Conservation (phyloP, 2,888 invertebrate genomes). For the Tinea semifulvella region DNA sequence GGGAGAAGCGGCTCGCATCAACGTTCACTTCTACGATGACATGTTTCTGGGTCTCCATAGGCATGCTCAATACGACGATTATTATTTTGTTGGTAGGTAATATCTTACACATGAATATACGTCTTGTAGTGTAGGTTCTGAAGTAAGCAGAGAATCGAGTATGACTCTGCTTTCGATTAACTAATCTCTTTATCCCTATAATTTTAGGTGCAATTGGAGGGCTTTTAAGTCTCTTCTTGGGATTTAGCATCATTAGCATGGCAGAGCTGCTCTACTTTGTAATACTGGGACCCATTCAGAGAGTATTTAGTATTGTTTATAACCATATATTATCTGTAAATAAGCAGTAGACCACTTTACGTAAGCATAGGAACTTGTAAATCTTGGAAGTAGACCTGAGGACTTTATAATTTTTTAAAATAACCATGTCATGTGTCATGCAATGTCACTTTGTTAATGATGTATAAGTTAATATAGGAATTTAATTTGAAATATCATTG, state of each 20-base stretch:
- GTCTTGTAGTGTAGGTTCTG: too few relatives aligned
- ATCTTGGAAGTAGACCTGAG: too few relatives aligned
- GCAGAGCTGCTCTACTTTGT: conserved; percentile 54
- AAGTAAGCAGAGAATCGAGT: too few relatives aligned
- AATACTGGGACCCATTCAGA: conserved; percentile 39
- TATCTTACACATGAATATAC: too few relatives aligned
- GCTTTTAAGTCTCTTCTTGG: conserved; percentile 54
- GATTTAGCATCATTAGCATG: conserved; percentile 58
- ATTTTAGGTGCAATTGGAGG: conserved; percentile 53
- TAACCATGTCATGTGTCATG: not conserved
- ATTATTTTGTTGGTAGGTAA: conserved; percentile 51
- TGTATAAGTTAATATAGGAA: too few relatives aligned
- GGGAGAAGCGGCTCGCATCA: conserved; percentile 46
- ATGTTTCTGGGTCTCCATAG: conserved; percentile 56
- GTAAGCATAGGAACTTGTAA: too few relatives aligned
- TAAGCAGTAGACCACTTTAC: too few relatives aligned
- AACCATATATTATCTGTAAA: not conserved
- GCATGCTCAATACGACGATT: conserved; percentile 54
- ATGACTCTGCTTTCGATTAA: too few relatives aligned
- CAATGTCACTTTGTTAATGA: not conserved
- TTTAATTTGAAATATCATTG: not conserved
- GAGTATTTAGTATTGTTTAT: conserved; percentile 21
- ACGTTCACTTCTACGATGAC: conserved; percentile 54
- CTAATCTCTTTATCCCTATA: too few relatives aligned
- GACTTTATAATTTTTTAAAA: too few relatives aligned